phyloP scores from a whole-genome alignment of 2,888 invertebrate species.

The Pseudococcus viburni region DNA sequence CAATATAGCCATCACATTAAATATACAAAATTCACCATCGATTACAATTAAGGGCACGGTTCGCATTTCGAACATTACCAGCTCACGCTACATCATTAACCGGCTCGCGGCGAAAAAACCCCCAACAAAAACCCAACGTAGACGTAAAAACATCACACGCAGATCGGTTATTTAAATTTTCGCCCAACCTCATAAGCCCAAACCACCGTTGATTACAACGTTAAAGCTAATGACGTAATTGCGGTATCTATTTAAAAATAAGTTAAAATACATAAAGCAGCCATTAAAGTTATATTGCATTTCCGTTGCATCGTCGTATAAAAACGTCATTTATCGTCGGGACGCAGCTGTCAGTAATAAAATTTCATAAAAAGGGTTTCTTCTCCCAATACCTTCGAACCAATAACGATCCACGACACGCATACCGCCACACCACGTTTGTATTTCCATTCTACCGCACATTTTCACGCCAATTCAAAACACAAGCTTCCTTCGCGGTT shows the following conservation, averaged over 20 bases:
- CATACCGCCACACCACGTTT: background rate
- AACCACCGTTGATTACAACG: conserved; percentile 13
- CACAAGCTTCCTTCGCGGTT: background rate
- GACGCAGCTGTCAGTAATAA: conserved; percentile 49
- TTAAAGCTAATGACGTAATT: conserved; percentile 32
- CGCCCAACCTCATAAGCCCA: background rate
- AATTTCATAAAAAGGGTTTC: conserved; percentile 24
- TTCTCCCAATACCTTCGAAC: background rate
- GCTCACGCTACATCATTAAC: too few species aligned
- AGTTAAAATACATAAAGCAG: conserved; percentile 20
- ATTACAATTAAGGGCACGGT: too few species aligned
- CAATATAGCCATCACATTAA: too few species aligned
- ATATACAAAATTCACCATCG: too few species aligned
- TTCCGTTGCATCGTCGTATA: conserved; percentile 39
- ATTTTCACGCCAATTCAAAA: conserved; percentile 2
- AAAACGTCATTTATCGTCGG: conserved; percentile 39
- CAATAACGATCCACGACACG: conserved; percentile 17
- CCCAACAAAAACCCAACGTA: too few species aligned
- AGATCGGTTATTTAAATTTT: too few species aligned
- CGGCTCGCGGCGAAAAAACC: too few species aligned
- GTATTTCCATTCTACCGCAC: background rate
- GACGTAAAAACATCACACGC: too few species aligned
- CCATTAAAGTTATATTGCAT: conserved; percentile 45
- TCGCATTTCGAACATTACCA: too few species aligned
- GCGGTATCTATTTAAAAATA: conserved; percentile 30